Evolutionary conservation across 2,888 invertebrate species (phyloP), one percentile per base, ranked within the genome.

Genomic region (Drosophila colorata): DNA sequence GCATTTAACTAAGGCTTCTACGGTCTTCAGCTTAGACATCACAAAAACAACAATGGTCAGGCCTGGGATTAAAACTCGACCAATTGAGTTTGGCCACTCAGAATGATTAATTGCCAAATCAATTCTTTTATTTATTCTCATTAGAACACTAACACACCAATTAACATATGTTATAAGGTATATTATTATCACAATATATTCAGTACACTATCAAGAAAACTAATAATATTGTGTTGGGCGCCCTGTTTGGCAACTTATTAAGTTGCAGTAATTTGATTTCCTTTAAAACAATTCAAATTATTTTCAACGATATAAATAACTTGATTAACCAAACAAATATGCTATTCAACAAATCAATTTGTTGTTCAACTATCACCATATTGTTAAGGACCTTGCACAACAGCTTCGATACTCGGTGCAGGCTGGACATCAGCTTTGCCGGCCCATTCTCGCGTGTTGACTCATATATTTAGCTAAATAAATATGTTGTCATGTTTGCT

Each of bases 401-500:
- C 7, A 25, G 7, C 25, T 28, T 28, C 28, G 28, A 8, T 9
- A 28, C 7, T 6, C 4, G 1, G 13, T 13, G 47, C 31, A 2
- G 4, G 31, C 28, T 18, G 16, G n/a, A 25, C 14, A 23, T 53
- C 16, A 23, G n/a, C 31, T 16, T 14, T 23, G 31, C 9, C 9
- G 16, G 25, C 0, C 37, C 8, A 2, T 18, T 6, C 11, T 16
- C 9, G 13, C 18, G 4, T 69, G 66, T 53, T 48, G 41, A 56
- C 56, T 59, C 58, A 56, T 61, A 53, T 65, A 60, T 71, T 78
- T 65, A 70, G 52, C 48, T 56, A 64, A 66, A 64, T 69, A 86
- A 86, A 82, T 78, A 72, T 77, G 61, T 66, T 77, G 70, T 61
- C 63, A 59, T 74, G 69, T 69, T 71, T 65, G 51, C 55, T 58